phyloP scores from a whole-genome alignment of 2,797 vertebrate species.

The Molossus molossus region DNA sequence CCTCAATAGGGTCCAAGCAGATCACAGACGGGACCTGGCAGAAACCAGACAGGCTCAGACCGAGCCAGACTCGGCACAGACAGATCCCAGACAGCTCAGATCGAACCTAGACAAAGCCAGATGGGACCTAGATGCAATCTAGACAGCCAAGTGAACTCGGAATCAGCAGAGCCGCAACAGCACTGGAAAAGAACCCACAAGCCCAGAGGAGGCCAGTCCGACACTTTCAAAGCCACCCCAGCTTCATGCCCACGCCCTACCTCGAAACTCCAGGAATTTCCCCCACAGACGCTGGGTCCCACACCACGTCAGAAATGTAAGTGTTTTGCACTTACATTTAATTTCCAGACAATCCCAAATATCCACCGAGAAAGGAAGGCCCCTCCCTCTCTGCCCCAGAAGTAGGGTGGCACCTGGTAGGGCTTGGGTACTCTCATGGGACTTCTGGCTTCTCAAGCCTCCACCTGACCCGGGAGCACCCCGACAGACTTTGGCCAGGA shows the following conservation, averaged over 20 bases:
- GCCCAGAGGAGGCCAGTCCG: background rate
- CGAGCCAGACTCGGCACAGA: background rate
- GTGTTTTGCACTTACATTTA: background rate
- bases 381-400: background rate
- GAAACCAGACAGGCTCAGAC: constrained; percentile 54
- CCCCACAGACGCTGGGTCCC: background rate
- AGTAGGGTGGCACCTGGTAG: background rate
- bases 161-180: background rate
- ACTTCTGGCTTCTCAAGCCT: background rate
- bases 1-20: background rate
- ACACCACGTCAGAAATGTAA: background rate
- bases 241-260: background rate
- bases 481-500: background rate
- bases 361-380: background rate
- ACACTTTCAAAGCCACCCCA: fast-evolving
- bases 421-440: background rate
- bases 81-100: constrained; percentile 62
- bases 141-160: constrained; percentile 2
- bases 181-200: background rate
- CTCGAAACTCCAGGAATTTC: background rate
- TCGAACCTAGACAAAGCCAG: constrained; percentile 71
- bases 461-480: background rate
- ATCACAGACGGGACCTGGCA: background rate
- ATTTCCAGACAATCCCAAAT: background rate
- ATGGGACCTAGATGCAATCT: constrained; percentile 31